Evolutionary conservation across 2,888 invertebrate species (phyloP), one percentile per base, ranked within the genome.

Genomic region (Branchellion lobata): DNA sequence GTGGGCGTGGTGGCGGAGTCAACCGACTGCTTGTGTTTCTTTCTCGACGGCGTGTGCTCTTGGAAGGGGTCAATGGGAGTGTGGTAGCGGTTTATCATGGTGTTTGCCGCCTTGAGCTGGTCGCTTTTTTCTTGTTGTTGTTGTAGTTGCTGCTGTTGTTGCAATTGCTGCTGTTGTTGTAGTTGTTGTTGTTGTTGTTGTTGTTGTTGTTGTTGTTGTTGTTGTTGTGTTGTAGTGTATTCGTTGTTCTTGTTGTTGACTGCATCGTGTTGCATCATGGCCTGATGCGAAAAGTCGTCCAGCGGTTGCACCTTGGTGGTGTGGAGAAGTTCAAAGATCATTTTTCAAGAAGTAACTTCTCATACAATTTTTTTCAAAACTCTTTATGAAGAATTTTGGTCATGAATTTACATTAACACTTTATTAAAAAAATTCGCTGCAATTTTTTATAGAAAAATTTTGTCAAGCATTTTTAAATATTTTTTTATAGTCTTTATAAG

Each of bases 11-110:
- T 51, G 75, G 75, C 27, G 8, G 53, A 75, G 29, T 53, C 27
- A 31, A 51, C 53, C 29, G 53, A 51, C 53, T 75, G 61, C 21
- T 57, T 57, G 21, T 57, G 61, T 57, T 57, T 57, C 21, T 24
- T 57, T 57, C 61, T 57, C 21, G 11, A 14, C 5, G 61, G 61
- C n/a, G 51, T 31, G n/a, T 75, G 75, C 27, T 31, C 33, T 34
- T 69, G 71, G 71, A 33, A 69, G 5, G 33, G 71, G 31, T 69
- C 34, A 29, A 69, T 75, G 14, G 75, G 51, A 29, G 24, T 40
- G 51, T 75, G 40, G 75, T 47, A 53, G 27, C 27, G 11, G n/a
- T 75, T 33, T 24, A 75, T 72, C 72, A 11, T 24, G 18, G 53
- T 75, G 33, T 21, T 33, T 69, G 3, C 3, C 5, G 27, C 5